A percentile compares a stretch with the other conserved stretches of the same genome.
Evolutionary conservation across 2,797 vertebrate species (phyloP).

Genomic region (Danionella dracula): DNA sequence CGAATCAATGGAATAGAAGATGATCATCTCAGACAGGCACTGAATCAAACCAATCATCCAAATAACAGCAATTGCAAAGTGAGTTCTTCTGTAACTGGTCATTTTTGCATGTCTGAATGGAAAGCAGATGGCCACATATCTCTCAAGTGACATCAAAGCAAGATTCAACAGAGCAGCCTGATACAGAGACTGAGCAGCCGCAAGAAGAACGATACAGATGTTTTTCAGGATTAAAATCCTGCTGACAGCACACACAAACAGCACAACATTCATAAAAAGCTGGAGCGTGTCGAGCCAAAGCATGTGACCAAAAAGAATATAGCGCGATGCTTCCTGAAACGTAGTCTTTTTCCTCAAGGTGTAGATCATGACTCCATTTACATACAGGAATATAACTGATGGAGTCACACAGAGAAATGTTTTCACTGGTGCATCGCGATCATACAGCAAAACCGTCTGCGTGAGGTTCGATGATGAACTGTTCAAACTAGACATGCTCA

Average conservation of each 20-base stretch:
- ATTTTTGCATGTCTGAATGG: slow-evolving; percentile 42
- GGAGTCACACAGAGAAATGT: not conserved
- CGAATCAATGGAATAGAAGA: not conserved
- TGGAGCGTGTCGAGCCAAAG: slow-evolving; percentile 34
- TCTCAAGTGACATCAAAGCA: slow-evolving; percentile 46
- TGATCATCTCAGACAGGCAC: not conserved
- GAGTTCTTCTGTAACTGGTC: slow-evolving; percentile 19
- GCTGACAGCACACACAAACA: slow-evolving; percentile 47
- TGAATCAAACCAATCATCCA: slow-evolving; percentile 21
- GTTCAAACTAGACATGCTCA: not conserved
- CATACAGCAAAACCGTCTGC: not conserved
- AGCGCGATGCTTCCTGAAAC: slow-evolving; percentile 53
- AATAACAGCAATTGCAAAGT: slow-evolving; percentile 24
- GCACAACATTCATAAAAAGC: slow-evolving; percentile 16
- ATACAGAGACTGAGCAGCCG: slow-evolving; percentile 14
- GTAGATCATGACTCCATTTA: slow-evolving; percentile 56
- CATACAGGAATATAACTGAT: not conserved
- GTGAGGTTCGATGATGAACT: not conserved
- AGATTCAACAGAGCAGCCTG: slow-evolving; percentile 48
- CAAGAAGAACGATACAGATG: slow-evolving; percentile 31
- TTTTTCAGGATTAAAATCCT: slow-evolving; percentile 7
- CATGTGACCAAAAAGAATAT: slow-evolving; percentile 62
- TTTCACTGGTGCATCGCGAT: not conserved
- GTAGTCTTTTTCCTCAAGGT: slow-evolving; percentile 48
- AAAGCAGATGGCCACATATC: slow-evolving; percentile 47